Conservation (phyloP, 2,888 invertebrate species). For the Drosophila nr. perissopoda region DNA sequence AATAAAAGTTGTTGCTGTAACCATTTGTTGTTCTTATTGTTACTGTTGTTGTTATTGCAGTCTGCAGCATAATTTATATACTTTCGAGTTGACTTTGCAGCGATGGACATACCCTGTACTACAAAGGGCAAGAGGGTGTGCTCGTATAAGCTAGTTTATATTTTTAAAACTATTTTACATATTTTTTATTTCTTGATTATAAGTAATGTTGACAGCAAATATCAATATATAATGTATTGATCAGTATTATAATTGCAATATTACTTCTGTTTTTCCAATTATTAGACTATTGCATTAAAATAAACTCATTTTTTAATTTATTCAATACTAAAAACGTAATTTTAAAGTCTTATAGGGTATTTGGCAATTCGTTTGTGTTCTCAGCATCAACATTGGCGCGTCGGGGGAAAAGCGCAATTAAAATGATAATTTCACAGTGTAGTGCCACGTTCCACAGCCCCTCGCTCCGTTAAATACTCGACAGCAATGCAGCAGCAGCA, state of each 20-base stretch:
- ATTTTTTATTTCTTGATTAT: not conserved
- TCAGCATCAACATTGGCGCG: slow-evolving; percentile 1
- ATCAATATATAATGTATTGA: not conserved
- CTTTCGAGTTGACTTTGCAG: slow-evolving; percentile 53
- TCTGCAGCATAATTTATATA: slow-evolving; percentile 70
- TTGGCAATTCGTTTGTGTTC: not conserved
- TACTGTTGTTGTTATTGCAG: slow-evolving; percentile 29
- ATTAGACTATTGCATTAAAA: not conserved
- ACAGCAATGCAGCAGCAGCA: slow-evolving; percentile 1
- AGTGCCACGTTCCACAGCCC: slow-evolving; percentile 31
- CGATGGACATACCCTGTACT: slow-evolving; percentile 16
- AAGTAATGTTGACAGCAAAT: not conserved
- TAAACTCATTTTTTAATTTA: too few species aligned
- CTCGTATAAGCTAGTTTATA: not conserved
- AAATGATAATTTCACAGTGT: slow-evolving; percentile 71
- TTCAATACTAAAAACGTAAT: not conserved
- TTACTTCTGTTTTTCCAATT: accelerated
- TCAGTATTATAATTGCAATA: not conserved
- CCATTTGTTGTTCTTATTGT: slow-evolving; percentile 27
- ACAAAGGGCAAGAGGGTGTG: not conserved
- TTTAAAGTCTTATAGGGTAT: slow-evolving; percentile 6
- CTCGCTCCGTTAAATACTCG: slow-evolving; percentile 6
- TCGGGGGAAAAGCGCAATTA: slow-evolving; percentile 71
- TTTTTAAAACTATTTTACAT: not conserved
- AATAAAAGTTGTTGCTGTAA: slow-evolving; percentile 60